Percentiles rank a stretch among this genome's conserved stretches.
These are phyloP conservation scores for Leptatherina wallacei DNA, from an alignment of 2,797 vertebrate genomes.

Conservation along the genomic window DNA sequence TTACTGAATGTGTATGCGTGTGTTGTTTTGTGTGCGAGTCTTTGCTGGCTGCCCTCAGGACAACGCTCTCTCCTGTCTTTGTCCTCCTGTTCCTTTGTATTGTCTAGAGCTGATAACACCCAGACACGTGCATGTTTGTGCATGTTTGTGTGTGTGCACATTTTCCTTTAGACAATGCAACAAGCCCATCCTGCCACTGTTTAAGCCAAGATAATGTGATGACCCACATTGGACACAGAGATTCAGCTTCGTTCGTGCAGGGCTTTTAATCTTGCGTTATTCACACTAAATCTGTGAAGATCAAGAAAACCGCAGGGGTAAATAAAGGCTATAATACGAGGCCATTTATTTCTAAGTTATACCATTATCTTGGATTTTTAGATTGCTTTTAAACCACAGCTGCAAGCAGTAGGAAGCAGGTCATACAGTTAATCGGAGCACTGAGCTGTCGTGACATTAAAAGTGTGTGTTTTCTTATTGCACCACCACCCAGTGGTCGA, in stretches of 20 bases:
- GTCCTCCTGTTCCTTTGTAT: slow-evolving; percentile 80
- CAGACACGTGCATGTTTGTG: slow-evolving; percentile 59
- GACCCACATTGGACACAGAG: slow-evolving; percentile 37
- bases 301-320: background rate
- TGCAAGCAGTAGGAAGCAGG: background rate
- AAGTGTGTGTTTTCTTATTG: background rate
- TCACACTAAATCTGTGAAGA: slow-evolving; percentile 22
- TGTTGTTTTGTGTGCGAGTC: slow-evolving; percentile 30
- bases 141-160: slow-evolving; percentile 15
- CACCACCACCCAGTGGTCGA: background rate
- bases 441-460: background rate
- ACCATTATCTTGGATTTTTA: background rate
- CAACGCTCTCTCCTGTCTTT: slow-evolving; percentile 73
- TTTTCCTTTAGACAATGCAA: slow-evolving; percentile 70
- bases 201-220: slow-evolving; percentile 54
- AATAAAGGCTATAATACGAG: background rate
- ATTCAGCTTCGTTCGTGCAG: background rate
- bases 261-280: slow-evolving; percentile 38
- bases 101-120: slow-evolving; percentile 78
- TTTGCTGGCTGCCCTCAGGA: slow-evolving; percentile 52
- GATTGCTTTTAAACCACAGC: background rate
- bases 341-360: background rate
- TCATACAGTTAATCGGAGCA: background rate
- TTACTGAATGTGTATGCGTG: slow-evolving; percentile 28
- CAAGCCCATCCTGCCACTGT: slow-evolving; percentile 60